phyloP scores from a whole-genome alignment of 2,797 vertebrate species.

The Petrocephalus schoutedeni region DNA sequence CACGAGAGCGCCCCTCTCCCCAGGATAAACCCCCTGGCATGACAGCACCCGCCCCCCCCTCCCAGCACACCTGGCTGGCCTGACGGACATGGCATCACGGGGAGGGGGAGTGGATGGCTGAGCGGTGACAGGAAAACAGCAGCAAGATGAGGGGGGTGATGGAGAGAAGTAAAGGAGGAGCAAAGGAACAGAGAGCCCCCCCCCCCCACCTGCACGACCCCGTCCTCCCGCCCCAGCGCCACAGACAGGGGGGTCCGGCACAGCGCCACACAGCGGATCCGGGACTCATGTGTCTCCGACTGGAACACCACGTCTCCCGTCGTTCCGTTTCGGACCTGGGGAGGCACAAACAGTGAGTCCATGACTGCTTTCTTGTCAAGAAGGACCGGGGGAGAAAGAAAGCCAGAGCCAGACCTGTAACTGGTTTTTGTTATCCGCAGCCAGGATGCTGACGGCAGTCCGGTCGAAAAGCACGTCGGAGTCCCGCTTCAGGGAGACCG shows the following conservation, averaged over 20 bases:
- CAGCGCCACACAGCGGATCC: conserved; percentile 77
- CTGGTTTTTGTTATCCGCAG: conserved; percentile 76
- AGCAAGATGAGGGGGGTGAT: neutral
- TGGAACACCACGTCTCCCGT: conserved; percentile 66
- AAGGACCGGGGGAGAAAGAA: neutral
- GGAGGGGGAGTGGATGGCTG: neutral
- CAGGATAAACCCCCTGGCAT: neutral
- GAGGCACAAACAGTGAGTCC: neutral
- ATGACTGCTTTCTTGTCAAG: neutral
- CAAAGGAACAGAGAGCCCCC: neutral
- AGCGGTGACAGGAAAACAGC: neutral
- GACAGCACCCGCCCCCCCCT: neutral
- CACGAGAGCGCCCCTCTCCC: neutral
- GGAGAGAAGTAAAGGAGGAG: neutral
- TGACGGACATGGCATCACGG: neutral
- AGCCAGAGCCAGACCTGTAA: conserved; percentile 68
- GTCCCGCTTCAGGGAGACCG: conserved; percentile 78
- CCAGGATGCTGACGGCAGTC: conserved; percentile 68
- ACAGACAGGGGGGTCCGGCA: conserved; percentile 59
- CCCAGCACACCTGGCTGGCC: neutral
- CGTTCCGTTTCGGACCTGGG: conserved; percentile 73
- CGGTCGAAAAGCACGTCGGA: conserved; percentile 74
- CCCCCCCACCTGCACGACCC: conserved; percentile 66
- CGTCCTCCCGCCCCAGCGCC: conserved; percentile 71
- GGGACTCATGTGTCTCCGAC: conserved; percentile 63